These are phyloP conservation scores for Pagetopsis macropterus DNA, from an alignment of 2,797 vertebrate species.

Conservation along the genomic window DNA sequence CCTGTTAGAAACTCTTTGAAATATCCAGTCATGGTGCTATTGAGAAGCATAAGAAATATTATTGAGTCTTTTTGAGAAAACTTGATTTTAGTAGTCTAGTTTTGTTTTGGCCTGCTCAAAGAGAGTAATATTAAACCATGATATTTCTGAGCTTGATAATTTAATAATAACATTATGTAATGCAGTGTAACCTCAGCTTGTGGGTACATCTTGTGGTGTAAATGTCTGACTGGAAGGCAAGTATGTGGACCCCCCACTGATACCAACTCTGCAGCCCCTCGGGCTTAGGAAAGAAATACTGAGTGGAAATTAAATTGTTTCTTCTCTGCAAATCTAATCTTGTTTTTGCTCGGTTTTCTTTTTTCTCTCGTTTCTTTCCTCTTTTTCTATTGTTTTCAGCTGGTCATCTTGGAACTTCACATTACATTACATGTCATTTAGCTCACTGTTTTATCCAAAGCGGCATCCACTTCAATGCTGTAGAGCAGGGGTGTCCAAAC, in stretches of 20 bases:
- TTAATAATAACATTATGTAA: conserved; percentile 68
- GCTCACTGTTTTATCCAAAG: conserved; percentile 5
- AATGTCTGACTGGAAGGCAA: conserved; percentile 49
- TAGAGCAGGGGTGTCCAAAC: too few relatives aligned
- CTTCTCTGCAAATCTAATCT: conserved; percentile 17
- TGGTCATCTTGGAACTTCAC: conserved; percentile 4
- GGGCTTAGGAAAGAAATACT: conserved; percentile 37
- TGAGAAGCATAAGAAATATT: conserved; percentile 1
- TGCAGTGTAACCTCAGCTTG: conserved; percentile 63
- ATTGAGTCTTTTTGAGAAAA: background rate
- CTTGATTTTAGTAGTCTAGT: background rate
- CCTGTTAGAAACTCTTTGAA: conserved; percentile 42
- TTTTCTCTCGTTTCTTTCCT: conserved; percentile 4
- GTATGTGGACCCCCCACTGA: conserved; percentile 47
- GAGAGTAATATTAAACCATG: conserved; percentile 44
- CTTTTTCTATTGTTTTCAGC: conserved; percentile 3
- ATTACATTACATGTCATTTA: background rate
- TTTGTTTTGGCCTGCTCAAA: conserved; percentile 12
- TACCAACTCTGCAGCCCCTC: conserved; percentile 16
- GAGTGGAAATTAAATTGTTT: conserved; percentile 30
- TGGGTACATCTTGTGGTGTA: conserved; percentile 65
- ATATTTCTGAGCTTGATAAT: conserved; percentile 60
- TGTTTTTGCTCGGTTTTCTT: conserved; percentile 6
- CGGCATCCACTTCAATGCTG: too few relatives aligned
- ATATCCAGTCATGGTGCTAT: conserved; percentile 28